phyloP scores from a whole-genome alignment of 2,888 invertebrate genomes.

The Eledona agricola region DNA sequence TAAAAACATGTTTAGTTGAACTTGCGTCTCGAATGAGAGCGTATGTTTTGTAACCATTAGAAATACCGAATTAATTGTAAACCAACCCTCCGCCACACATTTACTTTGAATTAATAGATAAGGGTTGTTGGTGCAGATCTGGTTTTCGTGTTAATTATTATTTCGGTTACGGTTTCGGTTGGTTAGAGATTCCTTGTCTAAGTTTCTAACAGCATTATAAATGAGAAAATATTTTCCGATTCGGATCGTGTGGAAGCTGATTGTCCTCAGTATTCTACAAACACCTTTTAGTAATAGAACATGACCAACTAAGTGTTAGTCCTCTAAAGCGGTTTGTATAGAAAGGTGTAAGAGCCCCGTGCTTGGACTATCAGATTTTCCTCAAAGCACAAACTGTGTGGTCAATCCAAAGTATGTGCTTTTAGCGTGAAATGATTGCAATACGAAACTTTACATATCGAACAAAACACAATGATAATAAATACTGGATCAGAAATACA shows the following conservation, averaged over 20 bases:
- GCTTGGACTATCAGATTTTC: constrained; percentile 26
- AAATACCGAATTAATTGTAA: constrained; percentile 9
- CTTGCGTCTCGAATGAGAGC: too few species aligned
- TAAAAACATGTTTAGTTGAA: too few species aligned
- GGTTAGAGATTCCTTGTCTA: constrained; percentile 22
- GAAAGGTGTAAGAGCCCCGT: constrained; percentile 27
- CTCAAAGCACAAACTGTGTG: constrained; percentile 20
- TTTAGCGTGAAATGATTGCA: constrained; percentile 4
- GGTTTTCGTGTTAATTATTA: constrained; percentile 27
- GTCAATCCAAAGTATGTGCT: constrained; percentile 13
- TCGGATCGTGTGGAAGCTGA: too few species aligned
- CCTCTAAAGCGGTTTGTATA: constrained; percentile 20
- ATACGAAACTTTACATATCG: background rate
- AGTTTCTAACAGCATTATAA: too few species aligned
- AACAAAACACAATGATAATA: too few species aligned
- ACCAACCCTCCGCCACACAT: constrained; percentile 8
- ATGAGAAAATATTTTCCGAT: too few species aligned
- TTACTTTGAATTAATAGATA: constrained; percentile 21
- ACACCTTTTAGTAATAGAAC: constrained; percentile 10
- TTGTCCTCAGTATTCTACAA: background rate
- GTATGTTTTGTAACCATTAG: too few species aligned
- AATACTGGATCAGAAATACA: background rate
- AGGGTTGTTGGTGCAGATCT: constrained; percentile 14
- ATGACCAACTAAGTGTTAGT: constrained; percentile 20
- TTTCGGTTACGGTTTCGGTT: constrained; percentile 25